Evolutionary conservation across 2,797 vertebrate species (phyloP).

Genomic region (Graptemys geographica): DNA sequence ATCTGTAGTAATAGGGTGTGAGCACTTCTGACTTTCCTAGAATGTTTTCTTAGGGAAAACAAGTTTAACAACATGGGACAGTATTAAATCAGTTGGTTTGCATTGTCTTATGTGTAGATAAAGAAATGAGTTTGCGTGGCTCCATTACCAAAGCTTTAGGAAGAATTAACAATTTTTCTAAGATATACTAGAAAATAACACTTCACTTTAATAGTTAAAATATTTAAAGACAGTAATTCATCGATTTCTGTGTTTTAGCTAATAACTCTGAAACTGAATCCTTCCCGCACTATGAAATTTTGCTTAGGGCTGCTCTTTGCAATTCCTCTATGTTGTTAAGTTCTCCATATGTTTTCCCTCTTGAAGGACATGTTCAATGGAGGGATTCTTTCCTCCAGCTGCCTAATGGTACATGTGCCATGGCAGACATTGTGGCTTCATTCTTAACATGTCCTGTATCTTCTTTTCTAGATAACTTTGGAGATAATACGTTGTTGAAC

Average conservation of each 20-base stretch:
- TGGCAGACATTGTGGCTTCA: slow-evolving; percentile 28
- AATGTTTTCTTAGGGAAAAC: background rate
- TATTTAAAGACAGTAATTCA: background rate
- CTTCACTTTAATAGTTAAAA: background rate
- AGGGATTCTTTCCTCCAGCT: slow-evolving; percentile 36
- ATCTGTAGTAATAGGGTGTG: background rate
- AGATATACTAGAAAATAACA: background rate
- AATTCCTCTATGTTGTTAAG: background rate
- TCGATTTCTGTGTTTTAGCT: background rate
- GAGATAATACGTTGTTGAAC: background rate
- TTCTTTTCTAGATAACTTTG: background rate
- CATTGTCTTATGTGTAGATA: background rate
- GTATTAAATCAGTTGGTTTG: background rate
- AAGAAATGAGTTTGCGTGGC: background rate
- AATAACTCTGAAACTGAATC: background rate
- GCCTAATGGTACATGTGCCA: slow-evolving; percentile 16
- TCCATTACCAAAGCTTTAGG: background rate
- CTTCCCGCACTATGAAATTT: background rate
- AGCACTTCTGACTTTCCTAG: slow-evolving; percentile 3
- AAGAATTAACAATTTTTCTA: background rate
- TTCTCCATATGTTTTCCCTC: slow-evolving; percentile 31
- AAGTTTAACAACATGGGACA: background rate
- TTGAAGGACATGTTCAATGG: slow-evolving; percentile 35
- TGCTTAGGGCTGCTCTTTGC: background rate
- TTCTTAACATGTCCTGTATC: background rate